Evolutionary conservation across 2,113 vertebrate species (phyloP).

Genomic region (Onychostruthus taczanowskii): DNA sequence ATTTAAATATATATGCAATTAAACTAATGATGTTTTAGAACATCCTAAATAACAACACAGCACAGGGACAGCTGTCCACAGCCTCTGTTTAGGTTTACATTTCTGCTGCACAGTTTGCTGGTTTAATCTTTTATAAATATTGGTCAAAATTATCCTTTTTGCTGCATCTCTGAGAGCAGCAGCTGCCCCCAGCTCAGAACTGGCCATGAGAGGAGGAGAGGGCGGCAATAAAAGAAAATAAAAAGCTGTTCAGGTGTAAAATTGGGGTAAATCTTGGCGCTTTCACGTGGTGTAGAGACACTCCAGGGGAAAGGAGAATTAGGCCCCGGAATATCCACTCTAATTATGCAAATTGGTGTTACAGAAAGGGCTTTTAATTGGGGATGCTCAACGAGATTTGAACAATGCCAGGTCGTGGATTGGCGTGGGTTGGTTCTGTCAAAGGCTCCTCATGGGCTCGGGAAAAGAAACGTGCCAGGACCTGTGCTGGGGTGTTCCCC

Average conservation of each 20-base stretch:
- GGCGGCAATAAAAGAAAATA: neutral
- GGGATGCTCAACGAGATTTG: neutral
- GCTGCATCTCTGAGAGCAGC: neutral
- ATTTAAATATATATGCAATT: constrained; percentile 66
- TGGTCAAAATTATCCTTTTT: neutral
- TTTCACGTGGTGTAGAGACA: neutral
- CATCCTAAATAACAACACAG: constrained; percentile 48
- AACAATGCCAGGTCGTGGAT: neutral
- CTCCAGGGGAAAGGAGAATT: neutral
- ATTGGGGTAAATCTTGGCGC: neutral
- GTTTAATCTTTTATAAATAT: neutral
- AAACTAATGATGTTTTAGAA: constrained; percentile 67
- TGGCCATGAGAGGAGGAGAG: neutral
- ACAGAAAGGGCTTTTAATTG: neutral
- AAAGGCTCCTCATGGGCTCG: neutral
- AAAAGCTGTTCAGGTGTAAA: neutral
- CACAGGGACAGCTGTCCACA: constrained; percentile 62
- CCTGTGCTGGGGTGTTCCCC: neutral
- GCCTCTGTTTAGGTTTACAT: neutral
- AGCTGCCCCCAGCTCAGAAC: neutral
- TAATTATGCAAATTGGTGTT: neutral
- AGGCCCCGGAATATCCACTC: neutral
- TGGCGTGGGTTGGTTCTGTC: neutral
- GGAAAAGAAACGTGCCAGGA: neutral
- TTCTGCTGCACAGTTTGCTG: neutral